Base-by-base conservation (phyloP, 1,140 invertebrate species). In the Panagrolaimus sp. region DNA sequence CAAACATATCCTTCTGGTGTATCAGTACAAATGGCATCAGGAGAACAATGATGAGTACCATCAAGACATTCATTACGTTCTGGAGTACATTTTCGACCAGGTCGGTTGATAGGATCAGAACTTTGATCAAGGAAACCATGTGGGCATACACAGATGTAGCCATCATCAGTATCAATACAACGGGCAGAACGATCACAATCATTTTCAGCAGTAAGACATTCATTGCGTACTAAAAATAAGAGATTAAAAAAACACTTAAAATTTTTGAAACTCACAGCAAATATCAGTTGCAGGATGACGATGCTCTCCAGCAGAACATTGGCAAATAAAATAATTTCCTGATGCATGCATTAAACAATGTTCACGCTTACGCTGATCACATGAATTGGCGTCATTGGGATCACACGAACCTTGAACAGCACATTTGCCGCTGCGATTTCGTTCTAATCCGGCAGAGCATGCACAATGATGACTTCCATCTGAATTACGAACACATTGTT, bases 1-100 rank as follows among this genome's bases (percentile, higher is more conserved):
- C 85, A 85, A 4, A 80, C 75, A 66, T 74, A 85, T 5, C 71
- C 62, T 45, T 83, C 81, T 11, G 74, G 71, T 8, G 78, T 77
- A 63, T 85, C 84, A 23, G 75, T 74, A 70, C 85, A 85, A 0
- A 77, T 27, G 5, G 84, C 83, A 72, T 84, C 75, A 5, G 73
- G 72, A 61, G 81, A 74, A 68, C 83, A 84, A 31, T 82, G 79
- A 64, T 83, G 69, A 9, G 66, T 67, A 20, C 77, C 75, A 67
- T 72, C 57, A 5, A 69, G 45, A 65, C 80, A 82, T 68, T 83
- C 81, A 63, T 83, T 82, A 25, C 75, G 64, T 53, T 75, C 69
- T 27, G 71, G 77, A 13, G 77, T 66, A 70, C 80, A 82, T n/a
- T 80, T 31, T 31, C 80, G 71, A 31, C 80, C 80, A 20, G 80